Evolutionary conservation across 2,888 invertebrate species (phyloP), one percentile per base, ranked within the genome.

Genomic region (Pherbina coryleti): DNA sequence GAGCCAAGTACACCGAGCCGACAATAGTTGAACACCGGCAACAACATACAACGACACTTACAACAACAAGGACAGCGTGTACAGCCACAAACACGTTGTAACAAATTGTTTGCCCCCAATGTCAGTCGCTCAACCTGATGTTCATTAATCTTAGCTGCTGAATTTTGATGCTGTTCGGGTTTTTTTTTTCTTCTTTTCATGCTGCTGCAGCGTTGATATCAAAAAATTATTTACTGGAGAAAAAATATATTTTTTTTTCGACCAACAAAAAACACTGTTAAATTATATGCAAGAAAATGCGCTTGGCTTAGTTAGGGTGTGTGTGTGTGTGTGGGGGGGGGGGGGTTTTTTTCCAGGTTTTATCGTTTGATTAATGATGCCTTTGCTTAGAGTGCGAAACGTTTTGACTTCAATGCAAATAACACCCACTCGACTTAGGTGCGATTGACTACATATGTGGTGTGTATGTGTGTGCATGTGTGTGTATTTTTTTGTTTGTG

Each of bases 341-440:
- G 53, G n/a, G 14, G 3, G 2, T 62, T 51, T 49, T 70, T 70
- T 57, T 5, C 28, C 25, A 28, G 78, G 75, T 72, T 77, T 75
- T 78, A 75, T 81, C 79, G 79, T 81, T 81, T 82, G 82, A 82
- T 81, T 81, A 82, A 82, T 82, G 79, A 81, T 51, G 55, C 37
- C 55, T 37, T 53, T 55, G 49, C 19, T 37, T 51, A 28, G 19
- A 28, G n/a, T 17, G 55, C 53, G 31, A 44, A 67, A 67, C 34
- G 67, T 66, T 49, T 64, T 53, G 55, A 37, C 31, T 31, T 75
- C 14, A 17, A 73, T 73, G 73, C 73, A 73, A 73, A 70, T 70
- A 55, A 70, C 28, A 31, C 70, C 70, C 55, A 49, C 53, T 55
- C 53, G 64, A 28, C 28, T 31, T 8, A 55, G 55, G 55, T 55